Percentiles rank a stretch among this genome's conserved stretches.
Conservation (phyloP, 2,888 invertebrate species). For the Octonoba sinensis region DNA sequence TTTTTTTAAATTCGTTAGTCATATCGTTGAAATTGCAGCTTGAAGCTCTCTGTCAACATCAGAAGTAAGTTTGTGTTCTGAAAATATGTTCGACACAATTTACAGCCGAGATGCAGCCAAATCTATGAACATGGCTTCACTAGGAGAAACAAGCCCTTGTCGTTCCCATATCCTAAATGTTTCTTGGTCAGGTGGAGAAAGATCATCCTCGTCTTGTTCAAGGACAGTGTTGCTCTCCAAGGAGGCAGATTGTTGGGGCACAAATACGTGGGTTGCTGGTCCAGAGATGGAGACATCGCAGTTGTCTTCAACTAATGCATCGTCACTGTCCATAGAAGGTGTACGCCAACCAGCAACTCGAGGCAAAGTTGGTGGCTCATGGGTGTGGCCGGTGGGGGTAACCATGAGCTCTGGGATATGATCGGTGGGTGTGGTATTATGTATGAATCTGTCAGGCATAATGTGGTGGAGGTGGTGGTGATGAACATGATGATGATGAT, state of each 20-base stretch:
- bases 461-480: conserved; percentile 29
- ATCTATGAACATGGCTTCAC: conserved; percentile 48
- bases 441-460: too few species aligned
- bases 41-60: too few species aligned
- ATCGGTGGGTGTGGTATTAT: too few species aligned
- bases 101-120: conserved; percentile 52
- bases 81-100: not conserved
- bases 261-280: conserved; percentile 29
- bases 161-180: conserved; percentile 37
- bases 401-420: too few species aligned
- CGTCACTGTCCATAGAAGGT: conserved; percentile 26
- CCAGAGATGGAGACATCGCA: conserved; percentile 42
- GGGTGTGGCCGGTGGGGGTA: too few species aligned
- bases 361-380: too few species aligned
- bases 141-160: conserved; percentile 50
- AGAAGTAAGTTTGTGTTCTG: too few species aligned
- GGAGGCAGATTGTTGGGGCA: conserved; percentile 21
- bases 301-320: conserved; percentile 5
- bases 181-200: conserved; percentile 34
- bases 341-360: conserved; percentile 20
- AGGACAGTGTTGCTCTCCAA: not conserved
- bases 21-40: too few species aligned
- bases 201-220: conserved; percentile 7
- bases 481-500: conserved; percentile 35
- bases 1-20: too few species aligned